Percentiles rank a stretch among this genome's conserved stretches.
phyloP scores from a whole-genome alignment of 1,140 invertebrate species.

The Pseudomyrmex concolor region DNA sequence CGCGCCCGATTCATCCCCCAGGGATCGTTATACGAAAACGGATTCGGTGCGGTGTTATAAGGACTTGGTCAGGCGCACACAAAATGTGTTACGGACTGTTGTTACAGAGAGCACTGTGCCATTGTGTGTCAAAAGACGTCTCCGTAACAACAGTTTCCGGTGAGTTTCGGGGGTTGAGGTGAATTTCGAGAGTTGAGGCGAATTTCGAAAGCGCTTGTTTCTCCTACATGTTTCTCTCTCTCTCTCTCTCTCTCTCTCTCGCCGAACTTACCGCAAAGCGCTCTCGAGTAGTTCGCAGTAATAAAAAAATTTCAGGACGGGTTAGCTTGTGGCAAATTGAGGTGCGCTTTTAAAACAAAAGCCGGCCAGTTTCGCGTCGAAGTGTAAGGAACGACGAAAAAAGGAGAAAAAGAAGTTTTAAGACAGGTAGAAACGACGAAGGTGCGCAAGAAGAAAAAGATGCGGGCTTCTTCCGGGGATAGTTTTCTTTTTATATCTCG shows the following conservation, averaged over 20 bases:
- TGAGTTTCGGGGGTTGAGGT: neutral
- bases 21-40: slow-evolving; percentile 61
- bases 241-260: neutral
- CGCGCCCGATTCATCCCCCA: slow-evolving; percentile 1
- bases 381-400: neutral
- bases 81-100: slow-evolving; percentile 37
- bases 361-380: neutral
- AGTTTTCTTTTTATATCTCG: slow-evolving; percentile 34
- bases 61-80: slow-evolving; percentile 2
- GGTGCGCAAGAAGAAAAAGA: neutral
- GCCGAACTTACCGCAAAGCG: neutral
- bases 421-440: slow-evolving; percentile 13
- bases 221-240: too few relatives aligned
- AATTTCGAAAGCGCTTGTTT: slow-evolving; percentile 41
- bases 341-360: slow-evolving; percentile 17
- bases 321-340: neutral
- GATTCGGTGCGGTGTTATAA: slow-evolving; percentile 54
- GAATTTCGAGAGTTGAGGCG: slow-evolving; percentile 47
- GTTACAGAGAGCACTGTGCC: slow-evolving; percentile 5
- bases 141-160: slow-evolving; percentile 28
- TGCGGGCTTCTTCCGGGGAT: neutral
- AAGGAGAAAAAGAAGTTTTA: neutral
- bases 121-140: slow-evolving; percentile 48
- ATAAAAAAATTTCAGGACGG: slow-evolving; percentile 9
- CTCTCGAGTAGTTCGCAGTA: neutral